phyloP scores from a whole-genome alignment of 2,888 invertebrate genomes.

The Sialis fuliginosa region DNA sequence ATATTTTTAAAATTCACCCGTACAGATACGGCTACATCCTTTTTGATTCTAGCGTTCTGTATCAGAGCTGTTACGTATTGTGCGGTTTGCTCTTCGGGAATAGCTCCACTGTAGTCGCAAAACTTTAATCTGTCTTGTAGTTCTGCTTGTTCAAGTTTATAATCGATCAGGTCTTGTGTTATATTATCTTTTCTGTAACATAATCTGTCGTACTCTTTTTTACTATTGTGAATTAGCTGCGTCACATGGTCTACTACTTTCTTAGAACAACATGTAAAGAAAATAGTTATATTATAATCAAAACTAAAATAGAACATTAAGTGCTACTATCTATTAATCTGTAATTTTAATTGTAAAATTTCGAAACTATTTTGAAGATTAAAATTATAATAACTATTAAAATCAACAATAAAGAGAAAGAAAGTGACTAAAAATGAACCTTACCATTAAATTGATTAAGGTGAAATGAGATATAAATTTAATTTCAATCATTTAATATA shows the following conservation, averaged over 20 bases:
- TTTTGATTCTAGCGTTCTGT: slow-evolving; percentile 41
- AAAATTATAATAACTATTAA: no score
- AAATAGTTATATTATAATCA: neutral
- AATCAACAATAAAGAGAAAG: no score
- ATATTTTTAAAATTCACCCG: slow-evolving; percentile 41
- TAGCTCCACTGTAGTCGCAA: slow-evolving; percentile 29
- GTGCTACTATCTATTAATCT: neutral
- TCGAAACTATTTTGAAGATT: no score
- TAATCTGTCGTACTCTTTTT: slow-evolving; percentile 41
- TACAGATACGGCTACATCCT: slow-evolving; percentile 45
- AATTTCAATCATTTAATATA: no score
- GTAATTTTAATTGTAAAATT: neutral
- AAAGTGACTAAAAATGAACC: no score
- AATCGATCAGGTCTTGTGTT: slow-evolving; percentile 35
- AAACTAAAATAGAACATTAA: neutral
- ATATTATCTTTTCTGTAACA: slow-evolving; percentile 38
- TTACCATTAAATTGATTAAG: no score
- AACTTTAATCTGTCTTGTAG: slow-evolving; percentile 30
- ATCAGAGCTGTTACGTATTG: slow-evolving; percentile 41
- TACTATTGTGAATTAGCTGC: slow-evolving; percentile 41
- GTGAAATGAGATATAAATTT: no score
- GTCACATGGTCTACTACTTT: slow-evolving; percentile 38
- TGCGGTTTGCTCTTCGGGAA: slow-evolving; percentile 32
- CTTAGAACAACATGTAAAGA: slow-evolving; percentile 22
- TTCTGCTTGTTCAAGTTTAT: slow-evolving; percentile 36